Evolutionary conservation across 2,113 vertebrate genomes (phyloP).

Genomic region (Ammodytes marinus): DNA sequence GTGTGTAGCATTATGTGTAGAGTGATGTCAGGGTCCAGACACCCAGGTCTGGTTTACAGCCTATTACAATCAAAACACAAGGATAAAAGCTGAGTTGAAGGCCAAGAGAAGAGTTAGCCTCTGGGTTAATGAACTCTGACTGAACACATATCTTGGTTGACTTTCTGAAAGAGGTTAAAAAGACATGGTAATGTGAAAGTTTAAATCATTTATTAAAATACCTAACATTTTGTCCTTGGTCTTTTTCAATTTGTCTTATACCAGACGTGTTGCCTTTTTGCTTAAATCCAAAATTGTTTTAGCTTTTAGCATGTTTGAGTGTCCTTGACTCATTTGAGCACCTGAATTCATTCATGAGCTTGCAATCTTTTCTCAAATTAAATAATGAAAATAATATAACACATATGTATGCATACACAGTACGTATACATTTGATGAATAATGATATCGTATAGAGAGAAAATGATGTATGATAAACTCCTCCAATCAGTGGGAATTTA

Average conservation of each 20-base stretch:
- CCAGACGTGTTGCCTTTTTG: background rate
- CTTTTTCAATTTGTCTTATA: background rate
- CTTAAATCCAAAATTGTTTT: background rate
- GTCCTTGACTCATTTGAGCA: background rate
- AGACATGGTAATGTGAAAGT: background rate
- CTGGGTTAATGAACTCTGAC: constrained; percentile 72
- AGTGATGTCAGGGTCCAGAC: constrained; percentile 71
- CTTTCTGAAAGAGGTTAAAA: background rate
- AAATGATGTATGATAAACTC: too few relatives aligned
- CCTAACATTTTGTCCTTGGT: background rate
- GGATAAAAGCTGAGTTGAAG: constrained; percentile 81
- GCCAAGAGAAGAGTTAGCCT: constrained; percentile 54
- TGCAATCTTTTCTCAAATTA: too few relatives aligned
- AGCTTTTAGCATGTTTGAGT: background rate
- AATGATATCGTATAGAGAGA: too few relatives aligned
- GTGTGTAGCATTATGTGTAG: constrained; percentile 37
- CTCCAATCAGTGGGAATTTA: too few relatives aligned
- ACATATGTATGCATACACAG: too few relatives aligned
- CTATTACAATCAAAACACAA: constrained; percentile 73
- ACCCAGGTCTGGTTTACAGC: constrained; percentile 64
- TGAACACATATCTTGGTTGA: constrained; percentile 22
- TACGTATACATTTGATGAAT: too few relatives aligned
- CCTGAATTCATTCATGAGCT: too few relatives aligned
- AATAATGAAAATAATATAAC: too few relatives aligned
- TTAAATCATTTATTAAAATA: background rate